Conservation (phyloP, 2,797 vertebrate genomes). For the Sebastes miniatus region DNA sequence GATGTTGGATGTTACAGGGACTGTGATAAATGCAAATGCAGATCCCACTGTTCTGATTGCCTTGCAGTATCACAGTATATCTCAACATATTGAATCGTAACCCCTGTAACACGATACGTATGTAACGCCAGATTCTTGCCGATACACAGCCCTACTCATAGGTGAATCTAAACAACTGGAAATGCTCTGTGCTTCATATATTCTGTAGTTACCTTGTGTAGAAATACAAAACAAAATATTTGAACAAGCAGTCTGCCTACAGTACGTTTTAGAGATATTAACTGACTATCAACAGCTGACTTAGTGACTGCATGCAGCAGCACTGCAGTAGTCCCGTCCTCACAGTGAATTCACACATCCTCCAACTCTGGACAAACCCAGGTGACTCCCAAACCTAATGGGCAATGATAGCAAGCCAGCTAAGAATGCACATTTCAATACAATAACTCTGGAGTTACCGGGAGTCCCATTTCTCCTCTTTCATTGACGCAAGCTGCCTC, state of each 20-base stretch:
- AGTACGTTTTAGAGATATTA: not conserved
- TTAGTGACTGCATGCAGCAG: not conserved
- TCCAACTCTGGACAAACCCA: not conserved
- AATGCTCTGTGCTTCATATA: not conserved
- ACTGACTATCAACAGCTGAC: not conserved
- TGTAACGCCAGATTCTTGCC: not conserved
- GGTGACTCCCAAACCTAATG: not conserved
- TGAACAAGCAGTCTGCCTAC: not conserved
- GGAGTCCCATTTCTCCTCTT: not conserved
- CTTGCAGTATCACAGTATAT: not conserved
- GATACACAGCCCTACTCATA: not conserved
- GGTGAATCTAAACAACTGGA: not conserved
- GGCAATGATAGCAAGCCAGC: not conserved
- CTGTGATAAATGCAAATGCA: not conserved
- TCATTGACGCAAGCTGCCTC: not conserved
- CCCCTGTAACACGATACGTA: not conserved
- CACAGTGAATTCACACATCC: not conserved
- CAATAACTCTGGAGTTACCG: not conserved
- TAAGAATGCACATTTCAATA: not conserved
- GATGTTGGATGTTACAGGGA: not conserved
- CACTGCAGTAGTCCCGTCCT: not conserved
- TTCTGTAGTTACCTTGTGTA: not conserved
- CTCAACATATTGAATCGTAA: not conserved
- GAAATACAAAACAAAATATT: not conserved
- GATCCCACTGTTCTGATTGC: not conserved